Percentiles rank a stretch among this genome's conserved stretches.
These are phyloP conservation scores for Barbus barbus DNA, from an alignment of 2,113 vertebrate species.

Conservation along the genomic window DNA sequence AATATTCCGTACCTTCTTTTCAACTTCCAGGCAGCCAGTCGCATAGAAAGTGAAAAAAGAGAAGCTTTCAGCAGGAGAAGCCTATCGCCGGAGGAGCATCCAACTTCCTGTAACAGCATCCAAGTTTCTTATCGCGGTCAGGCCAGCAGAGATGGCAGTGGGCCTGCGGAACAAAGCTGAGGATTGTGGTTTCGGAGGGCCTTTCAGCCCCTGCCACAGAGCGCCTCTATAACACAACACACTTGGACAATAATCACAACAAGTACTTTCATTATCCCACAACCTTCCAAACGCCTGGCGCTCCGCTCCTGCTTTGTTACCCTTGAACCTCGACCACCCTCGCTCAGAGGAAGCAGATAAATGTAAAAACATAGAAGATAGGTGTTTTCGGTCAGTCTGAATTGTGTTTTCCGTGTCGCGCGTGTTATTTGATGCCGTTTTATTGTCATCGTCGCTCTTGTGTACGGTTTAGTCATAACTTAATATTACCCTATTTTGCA, in stretches of 20 bases:
- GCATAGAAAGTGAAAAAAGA: constrained; percentile 83
- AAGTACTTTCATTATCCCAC: constrained; percentile 45
- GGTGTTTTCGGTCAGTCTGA: neutral
- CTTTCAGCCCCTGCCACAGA: constrained; percentile 45
- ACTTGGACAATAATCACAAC: constrained; percentile 63
- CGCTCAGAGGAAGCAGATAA: neutral
- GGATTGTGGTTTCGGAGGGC: constrained; percentile 66
- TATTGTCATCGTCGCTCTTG: neutral
- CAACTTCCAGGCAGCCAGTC: constrained; percentile 78
- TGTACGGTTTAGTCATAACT: neutral
- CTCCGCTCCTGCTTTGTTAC: constrained; percentile 14
- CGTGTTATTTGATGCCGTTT: neutral
- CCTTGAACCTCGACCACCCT: constrained; percentile 6
- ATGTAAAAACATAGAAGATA: neutral
- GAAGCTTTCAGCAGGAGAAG: constrained; percentile 66
- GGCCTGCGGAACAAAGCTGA: constrained; percentile 67
- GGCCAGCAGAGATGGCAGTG: constrained; percentile 12
- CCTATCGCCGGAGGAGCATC: constrained; percentile 64
- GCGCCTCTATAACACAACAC: constrained; percentile 66
- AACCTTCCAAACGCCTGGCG: constrained; percentile 26
- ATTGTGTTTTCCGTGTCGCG: neutral
- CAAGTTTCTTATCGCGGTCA: constrained; percentile 52
- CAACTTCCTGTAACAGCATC: constrained; percentile 82
- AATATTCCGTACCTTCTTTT: neutral
- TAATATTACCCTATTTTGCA: neutral